phyloP scores from a whole-genome alignment of 2,113 vertebrate species.

The Eublepharis macularius region DNA sequence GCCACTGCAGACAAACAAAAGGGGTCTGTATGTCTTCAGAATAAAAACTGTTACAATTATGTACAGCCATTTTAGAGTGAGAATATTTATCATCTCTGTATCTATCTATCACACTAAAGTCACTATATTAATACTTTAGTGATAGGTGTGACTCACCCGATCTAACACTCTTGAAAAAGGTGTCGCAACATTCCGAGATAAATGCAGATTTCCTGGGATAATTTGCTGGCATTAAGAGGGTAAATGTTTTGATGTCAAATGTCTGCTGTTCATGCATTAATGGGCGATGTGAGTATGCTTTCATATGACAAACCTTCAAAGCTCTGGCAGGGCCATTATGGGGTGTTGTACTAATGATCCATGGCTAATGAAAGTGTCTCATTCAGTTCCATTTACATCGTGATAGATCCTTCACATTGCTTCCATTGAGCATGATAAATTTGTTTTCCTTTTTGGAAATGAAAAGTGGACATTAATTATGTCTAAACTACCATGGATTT shows the following conservation, averaged over 20 bases:
- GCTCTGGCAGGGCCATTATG: constrained; percentile 47
- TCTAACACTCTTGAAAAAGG: not conserved
- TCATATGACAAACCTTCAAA: constrained; percentile 32
- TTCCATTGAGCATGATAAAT: constrained; percentile 45
- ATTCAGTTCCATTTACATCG: constrained; percentile 36
- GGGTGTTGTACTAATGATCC: constrained; percentile 57
- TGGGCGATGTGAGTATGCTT: constrained; percentile 23
- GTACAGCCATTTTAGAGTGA: too few species aligned
- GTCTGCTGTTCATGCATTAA: constrained; percentile 40
- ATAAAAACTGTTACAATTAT: too few species aligned
- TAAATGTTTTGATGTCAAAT: constrained; percentile 42
- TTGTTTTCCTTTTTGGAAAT: constrained; percentile 54
- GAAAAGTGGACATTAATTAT: constrained; percentile 43
- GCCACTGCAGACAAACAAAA: not conserved
- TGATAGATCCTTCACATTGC: constrained; percentile 44
- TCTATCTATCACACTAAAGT: not conserved
- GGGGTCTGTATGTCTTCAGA: not conserved
- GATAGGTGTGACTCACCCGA: not conserved
- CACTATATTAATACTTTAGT: not conserved
- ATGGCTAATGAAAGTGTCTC: constrained; percentile 53
- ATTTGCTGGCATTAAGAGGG: constrained; percentile 38
- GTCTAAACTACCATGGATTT: constrained; percentile 35
- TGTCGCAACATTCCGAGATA: constrained; percentile 20
- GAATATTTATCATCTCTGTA: not conserved
- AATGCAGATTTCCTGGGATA: constrained; percentile 16